These are phyloP conservation scores for Isotomurus palustris DNA, from an alignment of 2,888 invertebrate species.

Conservation along the genomic window DNA sequence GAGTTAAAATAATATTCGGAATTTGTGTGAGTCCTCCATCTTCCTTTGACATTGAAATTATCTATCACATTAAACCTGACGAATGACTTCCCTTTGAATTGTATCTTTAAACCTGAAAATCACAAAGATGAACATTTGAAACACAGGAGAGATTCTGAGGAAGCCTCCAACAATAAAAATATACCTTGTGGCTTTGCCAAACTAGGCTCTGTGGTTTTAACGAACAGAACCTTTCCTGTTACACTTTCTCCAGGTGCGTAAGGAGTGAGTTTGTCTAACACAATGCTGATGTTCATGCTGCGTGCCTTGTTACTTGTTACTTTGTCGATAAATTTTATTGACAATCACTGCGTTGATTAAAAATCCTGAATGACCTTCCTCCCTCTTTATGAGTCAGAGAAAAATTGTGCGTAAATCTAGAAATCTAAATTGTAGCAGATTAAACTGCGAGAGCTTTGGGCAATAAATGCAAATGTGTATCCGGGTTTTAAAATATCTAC, in stretches of 20 bases:
- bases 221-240: conserved; percentile 23
- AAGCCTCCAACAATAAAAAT: background rate
- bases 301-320: too few relatives aligned
- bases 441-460: too few relatives aligned
- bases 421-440: too few relatives aligned
- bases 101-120: conserved; percentile 23
- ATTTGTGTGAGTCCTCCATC: conserved; percentile 11
- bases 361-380: too few relatives aligned
- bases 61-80: conserved; percentile 30
- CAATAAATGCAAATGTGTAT: too few relatives aligned
- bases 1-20: conserved; percentile 26
- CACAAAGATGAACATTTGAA: background rate
- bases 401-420: too few relatives aligned
- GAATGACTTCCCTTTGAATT: conserved; percentile 25
- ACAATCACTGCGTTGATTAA: too few relatives aligned
- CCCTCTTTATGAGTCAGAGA: too few relatives aligned
- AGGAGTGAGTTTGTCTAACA: conserved; percentile 21
- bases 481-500: too few relatives aligned
- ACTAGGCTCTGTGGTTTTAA: conserved; percentile 20
- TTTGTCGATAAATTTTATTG: too few relatives aligned
- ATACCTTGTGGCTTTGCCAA: background rate
- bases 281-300: conserved; percentile 21
- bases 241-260: conserved; percentile 28
- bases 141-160: background rate
- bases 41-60: conserved; percentile 13